These are phyloP conservation scores for Dermolepida albohirtum DNA, from an alignment of 2,888 invertebrate genomes.

Conservation along the genomic window DNA sequence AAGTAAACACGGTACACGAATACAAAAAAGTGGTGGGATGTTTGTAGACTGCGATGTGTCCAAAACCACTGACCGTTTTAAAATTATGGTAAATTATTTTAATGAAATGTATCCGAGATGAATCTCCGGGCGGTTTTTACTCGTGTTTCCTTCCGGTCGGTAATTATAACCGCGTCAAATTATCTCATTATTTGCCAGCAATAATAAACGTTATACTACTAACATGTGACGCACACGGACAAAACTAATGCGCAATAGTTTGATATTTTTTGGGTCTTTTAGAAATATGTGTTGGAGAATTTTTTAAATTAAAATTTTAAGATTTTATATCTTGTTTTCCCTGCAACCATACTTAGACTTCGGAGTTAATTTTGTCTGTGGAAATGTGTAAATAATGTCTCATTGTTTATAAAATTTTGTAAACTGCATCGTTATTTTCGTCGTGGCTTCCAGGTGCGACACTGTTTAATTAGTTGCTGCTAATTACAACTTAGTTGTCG, in stretches of 20 bases:
- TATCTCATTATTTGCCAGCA: slow-evolving; percentile 62
- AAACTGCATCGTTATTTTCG: too few species aligned
- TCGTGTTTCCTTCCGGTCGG: slow-evolving; percentile 66
- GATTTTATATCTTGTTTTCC: too few species aligned
- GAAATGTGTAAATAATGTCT: too few species aligned
- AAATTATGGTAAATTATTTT: slow-evolving; percentile 65
- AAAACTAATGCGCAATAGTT: slow-evolving; percentile 17
- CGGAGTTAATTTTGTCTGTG: too few species aligned
- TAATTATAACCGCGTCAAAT: slow-evolving; percentile 65
- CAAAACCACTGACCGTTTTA: slow-evolving; percentile 60
- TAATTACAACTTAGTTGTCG: too few species aligned
- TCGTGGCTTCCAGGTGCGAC: too few species aligned
- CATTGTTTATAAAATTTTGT: too few species aligned
- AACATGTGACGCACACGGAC: slow-evolving; percentile 48
- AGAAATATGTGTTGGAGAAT: not conserved
- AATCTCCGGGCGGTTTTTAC: slow-evolving; percentile 65
- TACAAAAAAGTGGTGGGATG: not conserved
- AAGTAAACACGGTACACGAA: not conserved
- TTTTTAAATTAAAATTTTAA: too few species aligned
- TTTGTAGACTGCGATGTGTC: slow-evolving; percentile 33
- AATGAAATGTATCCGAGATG: slow-evolving; percentile 67
- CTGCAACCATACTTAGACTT: too few species aligned
- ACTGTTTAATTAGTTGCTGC: too few species aligned
- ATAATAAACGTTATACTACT: slow-evolving; percentile 58
- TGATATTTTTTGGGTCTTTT: not conserved